These are phyloP conservation scores for Paracyclopina nana DNA, from an alignment of 1,140 invertebrate genomes.

Conservation along the genomic window DNA sequence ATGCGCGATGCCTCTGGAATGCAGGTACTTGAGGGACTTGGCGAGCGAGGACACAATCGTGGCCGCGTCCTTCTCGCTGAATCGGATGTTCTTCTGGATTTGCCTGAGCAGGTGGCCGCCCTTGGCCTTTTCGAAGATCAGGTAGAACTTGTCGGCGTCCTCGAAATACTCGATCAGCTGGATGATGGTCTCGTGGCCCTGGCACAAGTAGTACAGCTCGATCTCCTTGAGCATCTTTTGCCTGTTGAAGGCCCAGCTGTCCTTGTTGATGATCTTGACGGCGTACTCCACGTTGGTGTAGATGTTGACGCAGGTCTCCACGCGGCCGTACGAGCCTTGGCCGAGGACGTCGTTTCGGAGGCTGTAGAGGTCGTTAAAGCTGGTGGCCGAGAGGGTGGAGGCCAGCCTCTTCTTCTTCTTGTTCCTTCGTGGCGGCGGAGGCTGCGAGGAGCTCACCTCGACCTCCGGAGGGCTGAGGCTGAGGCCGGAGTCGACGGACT, in stretches of 20 bases:
- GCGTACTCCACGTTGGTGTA: constrained; percentile 32
- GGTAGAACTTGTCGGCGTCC: constrained; percentile 30
- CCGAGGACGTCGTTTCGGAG: constrained; percentile 34
- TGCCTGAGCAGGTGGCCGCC: constrained; percentile 26
- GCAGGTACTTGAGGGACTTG: constrained; percentile 26
- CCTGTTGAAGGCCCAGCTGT: constrained; percentile 26
- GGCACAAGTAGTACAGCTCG: constrained; percentile 37
- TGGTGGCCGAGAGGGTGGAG: background rate
- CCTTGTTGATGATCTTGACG: constrained; percentile 34
- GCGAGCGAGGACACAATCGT: constrained; percentile 21
- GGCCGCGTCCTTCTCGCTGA: constrained; percentile 16
- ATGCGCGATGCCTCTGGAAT: constrained; percentile 25
- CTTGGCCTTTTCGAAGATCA: constrained; percentile 28
- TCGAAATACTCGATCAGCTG: constrained; percentile 36
- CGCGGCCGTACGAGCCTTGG: constrained; percentile 34
- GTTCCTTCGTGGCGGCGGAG: constrained; percentile 1
- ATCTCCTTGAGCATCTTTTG: constrained; percentile 37
- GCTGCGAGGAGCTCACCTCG: background rate
- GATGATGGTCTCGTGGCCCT: constrained; percentile 35
- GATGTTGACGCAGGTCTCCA: constrained; percentile 29
- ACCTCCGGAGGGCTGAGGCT: too few relatives aligned
- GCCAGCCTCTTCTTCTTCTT: constrained; percentile 6
- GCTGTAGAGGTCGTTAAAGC: constrained; percentile 32
- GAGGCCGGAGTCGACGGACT: too few relatives aligned
- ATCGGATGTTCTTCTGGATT: constrained; percentile 21